Percentiles rank a stretch among this genome's conserved stretches.
Conservation (phyloP, 2,113 vertebrate species). For the Lepidiolamprologus cunningtoni region DNA sequence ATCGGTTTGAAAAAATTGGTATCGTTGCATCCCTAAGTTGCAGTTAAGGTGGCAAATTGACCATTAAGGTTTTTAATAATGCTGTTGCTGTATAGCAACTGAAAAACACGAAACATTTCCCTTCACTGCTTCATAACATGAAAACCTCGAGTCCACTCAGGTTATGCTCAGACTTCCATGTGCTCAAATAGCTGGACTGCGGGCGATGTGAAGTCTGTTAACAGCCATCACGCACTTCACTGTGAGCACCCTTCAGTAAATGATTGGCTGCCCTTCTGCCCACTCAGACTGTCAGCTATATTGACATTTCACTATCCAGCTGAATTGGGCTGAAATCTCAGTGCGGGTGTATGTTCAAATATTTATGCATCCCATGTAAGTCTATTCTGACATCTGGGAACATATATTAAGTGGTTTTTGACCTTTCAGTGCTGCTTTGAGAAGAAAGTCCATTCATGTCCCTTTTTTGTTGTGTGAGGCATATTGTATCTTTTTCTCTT, state of each 20-base stretch:
- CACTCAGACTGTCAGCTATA: constrained; percentile 34
- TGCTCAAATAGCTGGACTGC: neutral
- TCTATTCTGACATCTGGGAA: constrained; percentile 21
- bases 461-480: constrained; percentile 24
- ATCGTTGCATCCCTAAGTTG: neutral
- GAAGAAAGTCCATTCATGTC: constrained; percentile 47
- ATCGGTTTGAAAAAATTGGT: no score
- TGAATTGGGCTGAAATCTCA: neutral
- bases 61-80: neutral
- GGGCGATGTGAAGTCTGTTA: neutral
- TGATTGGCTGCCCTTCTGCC: constrained; percentile 34
- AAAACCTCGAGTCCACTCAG: neutral
- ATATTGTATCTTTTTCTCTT: constrained; percentile 42
- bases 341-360: constrained; percentile 30
- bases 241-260: constrained; percentile 42
- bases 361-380: constrained; percentile 44
- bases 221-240: constrained; percentile 27
- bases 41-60: neutral
- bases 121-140: neutral
- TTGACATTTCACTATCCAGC: constrained; percentile 39
- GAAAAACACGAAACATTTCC: neutral
- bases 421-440: constrained; percentile 55
- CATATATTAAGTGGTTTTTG: constrained; percentile 49
- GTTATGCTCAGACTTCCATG: neutral
- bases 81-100: neutral